These are phyloP conservation scores for Chaenodraco wilsoni DNA, from an alignment of 2,797 vertebrate genomes.

Conservation along the genomic window DNA sequence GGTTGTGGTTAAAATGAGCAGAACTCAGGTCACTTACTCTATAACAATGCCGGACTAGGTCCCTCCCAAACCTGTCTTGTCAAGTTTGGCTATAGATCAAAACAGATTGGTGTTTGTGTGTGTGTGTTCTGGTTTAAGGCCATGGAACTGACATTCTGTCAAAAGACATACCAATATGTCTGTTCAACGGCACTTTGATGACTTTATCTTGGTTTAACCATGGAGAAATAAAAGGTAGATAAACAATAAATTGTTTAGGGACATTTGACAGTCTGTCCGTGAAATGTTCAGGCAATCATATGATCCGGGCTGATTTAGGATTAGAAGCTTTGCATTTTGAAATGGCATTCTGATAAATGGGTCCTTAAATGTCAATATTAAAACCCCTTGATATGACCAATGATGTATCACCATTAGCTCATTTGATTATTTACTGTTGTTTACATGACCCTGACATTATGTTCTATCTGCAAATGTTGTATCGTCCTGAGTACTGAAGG, in stretches of 20 bases:
- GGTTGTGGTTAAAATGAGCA: not conserved
- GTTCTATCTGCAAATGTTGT: constrained; percentile 23
- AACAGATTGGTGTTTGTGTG: not conserved
- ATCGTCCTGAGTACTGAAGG: constrained; percentile 8
- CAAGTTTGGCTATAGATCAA: constrained; percentile 32
- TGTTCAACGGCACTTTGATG: constrained; percentile 31
- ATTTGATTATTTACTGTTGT: not conserved
- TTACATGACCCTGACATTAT: not conserved
- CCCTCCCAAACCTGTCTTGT: constrained; percentile 45
- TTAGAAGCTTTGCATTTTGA: not conserved
- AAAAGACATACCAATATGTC: constrained; percentile 19
- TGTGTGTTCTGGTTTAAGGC: not conserved
- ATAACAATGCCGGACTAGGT: not conserved
- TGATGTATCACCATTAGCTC: not conserved
- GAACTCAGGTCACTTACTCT: not conserved
- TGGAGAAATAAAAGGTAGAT: too few species aligned
- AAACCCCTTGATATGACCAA: not conserved
- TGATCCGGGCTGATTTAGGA: not conserved
- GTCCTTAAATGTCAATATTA: not conserved
- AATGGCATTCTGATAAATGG: not conserved
- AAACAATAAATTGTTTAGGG: too few species aligned
- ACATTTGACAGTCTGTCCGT: not conserved
- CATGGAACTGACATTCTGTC: constrained; percentile 15
- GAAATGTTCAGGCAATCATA: not conserved
- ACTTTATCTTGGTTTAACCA: constrained; percentile 4